A percentile compares a stretch with the other conserved stretches of the same genome.
Evolutionary conservation across 2,888 invertebrate species (phyloP).

Genomic region (Siphlonurus alternatus): DNA sequence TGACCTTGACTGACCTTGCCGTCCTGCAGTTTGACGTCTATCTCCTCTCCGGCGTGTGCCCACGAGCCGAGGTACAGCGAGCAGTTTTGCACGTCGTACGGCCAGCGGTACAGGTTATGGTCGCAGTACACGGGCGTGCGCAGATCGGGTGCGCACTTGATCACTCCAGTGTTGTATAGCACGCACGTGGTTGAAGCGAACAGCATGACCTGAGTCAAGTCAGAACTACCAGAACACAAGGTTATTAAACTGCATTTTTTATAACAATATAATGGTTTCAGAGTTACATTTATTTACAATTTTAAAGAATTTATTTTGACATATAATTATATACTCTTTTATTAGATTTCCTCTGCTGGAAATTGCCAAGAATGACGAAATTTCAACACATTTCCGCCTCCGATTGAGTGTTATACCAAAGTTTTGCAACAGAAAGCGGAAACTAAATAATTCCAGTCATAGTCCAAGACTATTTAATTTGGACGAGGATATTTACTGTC

Average conservation of each 20-base stretch:
- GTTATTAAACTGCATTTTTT: neutral
- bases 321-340: neutral
- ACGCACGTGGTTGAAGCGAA: neutral
- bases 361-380: too few species aligned
- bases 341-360: neutral
- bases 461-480: too few species aligned
- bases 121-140: slow-evolving; percentile 28
- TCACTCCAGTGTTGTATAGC: neutral
- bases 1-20: slow-evolving; percentile 16
- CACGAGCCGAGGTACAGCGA: slow-evolving; percentile 45
- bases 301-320: neutral
- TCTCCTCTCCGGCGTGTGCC: slow-evolving; percentile 45
- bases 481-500: too few species aligned
- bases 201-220: neutral
- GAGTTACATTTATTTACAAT: neutral
- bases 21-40: slow-evolving; percentile 25
- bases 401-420: too few species aligned
- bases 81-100: slow-evolving; percentile 48
- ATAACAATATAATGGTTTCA: neutral
- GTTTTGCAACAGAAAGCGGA: too few species aligned
- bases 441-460: too few species aligned
- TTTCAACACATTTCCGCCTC: too few species aligned
- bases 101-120: slow-evolving; percentile 41
- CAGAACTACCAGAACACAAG: neutral
- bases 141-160: slow-evolving; percentile 2